Base-by-base conservation (phyloP, 1,140 invertebrate species). In the Teleogryllus occipitalis region DNA sequence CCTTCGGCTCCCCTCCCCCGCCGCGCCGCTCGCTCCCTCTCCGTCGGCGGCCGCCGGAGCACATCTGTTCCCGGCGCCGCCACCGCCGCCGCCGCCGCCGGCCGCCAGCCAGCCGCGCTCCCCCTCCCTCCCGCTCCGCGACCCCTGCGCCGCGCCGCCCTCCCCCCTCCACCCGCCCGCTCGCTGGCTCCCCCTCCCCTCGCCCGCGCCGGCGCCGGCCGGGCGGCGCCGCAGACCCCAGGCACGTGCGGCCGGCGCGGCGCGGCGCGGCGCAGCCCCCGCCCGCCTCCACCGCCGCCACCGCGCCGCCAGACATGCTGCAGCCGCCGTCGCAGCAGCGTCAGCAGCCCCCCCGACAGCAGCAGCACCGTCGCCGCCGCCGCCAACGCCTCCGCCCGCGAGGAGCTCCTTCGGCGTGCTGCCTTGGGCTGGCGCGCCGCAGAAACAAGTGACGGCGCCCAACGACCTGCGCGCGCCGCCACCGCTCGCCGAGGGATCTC, bases 1-100 rank as follows among this genome's bases (percentile, higher is more conserved):
- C 18, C 18, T 65, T 65, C 54, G 0, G 10, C 54, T 65, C 54
- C 54, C 54, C 54, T 65, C 54, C 54, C 54, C 7, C 54, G 54
- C 18, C 54, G 54, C 54, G 54, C 18, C 54, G 10, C 54, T 3
- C 54, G 54, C 54, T 14, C 54, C 54, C 10, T 18, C 54, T 10
- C 54, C 54, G 54, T 18, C 54, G 54, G 27, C 1, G 10, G 54
- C 54, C 54, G 18, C 7, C 54, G 54, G 54, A 10, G 54, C 54
- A 65, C 54, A 65, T 65, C 54, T 65, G 54, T 65, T 65, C 54
- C 54, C 54, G 54, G 54, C 54, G 54, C 54, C 54, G 54, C 54
- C 54, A 7, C 54, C 54, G 54, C 49, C 49, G 15, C 49, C 49
- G 49, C 49, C 49, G 49, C 49, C 54, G 54, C 54, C 54, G 54